Conservation (phyloP, 1,140 invertebrate genomes). For the Drosophila ananassae region DNA sequence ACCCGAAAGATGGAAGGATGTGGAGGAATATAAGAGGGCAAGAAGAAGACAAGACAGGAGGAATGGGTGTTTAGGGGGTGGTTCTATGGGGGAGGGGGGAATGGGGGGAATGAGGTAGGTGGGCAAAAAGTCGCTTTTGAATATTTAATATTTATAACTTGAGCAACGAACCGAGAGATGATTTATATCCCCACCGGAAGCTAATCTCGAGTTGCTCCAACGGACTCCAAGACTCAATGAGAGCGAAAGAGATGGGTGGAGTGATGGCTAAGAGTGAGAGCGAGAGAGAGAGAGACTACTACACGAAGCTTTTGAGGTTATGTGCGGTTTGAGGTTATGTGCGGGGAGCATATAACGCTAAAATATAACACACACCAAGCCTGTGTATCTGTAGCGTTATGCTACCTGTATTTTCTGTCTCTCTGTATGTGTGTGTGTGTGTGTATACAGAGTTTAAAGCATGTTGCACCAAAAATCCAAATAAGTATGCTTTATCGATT, state of each 20-base stretch:
- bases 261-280: background rate
- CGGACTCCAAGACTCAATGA: slow-evolving; percentile 21
- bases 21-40: slow-evolving; percentile 25
- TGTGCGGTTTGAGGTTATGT: slow-evolving; percentile 55
- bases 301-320: slow-evolving; percentile 54
- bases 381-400: slow-evolving; percentile 7
- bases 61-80: background rate
- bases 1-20: background rate
- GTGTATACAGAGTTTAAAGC: slow-evolving; percentile 63
- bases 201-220: slow-evolving; percentile 79
- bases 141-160: slow-evolving; percentile 82
- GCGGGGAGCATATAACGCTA: slow-evolving; percentile 33
- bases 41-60: background rate
- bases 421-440: background rate
- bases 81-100: slow-evolving; percentile 9
- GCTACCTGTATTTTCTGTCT: slow-evolving; percentile 16
- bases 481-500: slow-evolving; percentile 81
- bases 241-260: slow-evolving; percentile 16
- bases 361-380: slow-evolving; percentile 50
- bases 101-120: background rate
- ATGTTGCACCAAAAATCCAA: slow-evolving; percentile 78
- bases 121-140: slow-evolving; percentile 64
- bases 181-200: slow-evolving; percentile 80
- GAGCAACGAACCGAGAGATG: slow-evolving; percentile 79
- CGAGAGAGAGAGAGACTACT: slow-evolving; percentile 1